phyloP scores from a whole-genome alignment of 2,888 invertebrate species.

The Ligdia adustata region DNA sequence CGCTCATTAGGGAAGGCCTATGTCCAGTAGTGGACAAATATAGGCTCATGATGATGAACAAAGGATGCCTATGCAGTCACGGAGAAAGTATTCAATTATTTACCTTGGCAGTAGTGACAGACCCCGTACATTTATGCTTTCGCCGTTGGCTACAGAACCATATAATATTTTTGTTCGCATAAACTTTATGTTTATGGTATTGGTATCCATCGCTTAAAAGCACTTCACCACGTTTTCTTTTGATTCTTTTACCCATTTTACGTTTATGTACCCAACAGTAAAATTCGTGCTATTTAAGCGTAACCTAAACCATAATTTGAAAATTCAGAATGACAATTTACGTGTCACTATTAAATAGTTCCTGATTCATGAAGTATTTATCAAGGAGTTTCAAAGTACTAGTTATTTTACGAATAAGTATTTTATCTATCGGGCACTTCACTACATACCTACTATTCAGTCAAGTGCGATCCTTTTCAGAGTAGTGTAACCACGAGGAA shows the following conservation, averaged over 20 bases:
- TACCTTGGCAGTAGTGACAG: too few species aligned
- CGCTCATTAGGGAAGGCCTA: too few species aligned
- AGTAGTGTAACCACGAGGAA: slow-evolving; percentile 8
- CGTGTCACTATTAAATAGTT: slow-evolving; percentile 1
- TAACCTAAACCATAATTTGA: slow-evolving; percentile 1
- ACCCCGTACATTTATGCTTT: slow-evolving; percentile 3
- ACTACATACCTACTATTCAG: slow-evolving; percentile 10
- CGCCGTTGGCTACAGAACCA: slow-evolving; percentile 4
- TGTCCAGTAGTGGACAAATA: too few species aligned
- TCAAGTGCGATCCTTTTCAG: slow-evolving; percentile 9
- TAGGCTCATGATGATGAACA: too few species aligned
- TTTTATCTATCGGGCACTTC: slow-evolving; percentile 11
- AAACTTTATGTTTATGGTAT: slow-evolving; percentile 6
- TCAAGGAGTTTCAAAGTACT: slow-evolving; percentile 10
- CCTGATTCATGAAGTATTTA: slow-evolving; percentile 4
- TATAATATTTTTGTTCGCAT: slow-evolving; percentile 5
- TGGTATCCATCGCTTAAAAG: slow-evolving; percentile 4
- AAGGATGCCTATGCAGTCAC: too few species aligned
- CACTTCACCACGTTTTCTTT: slow-evolving; percentile 5
- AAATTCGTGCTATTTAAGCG: slow-evolving; percentile 1
- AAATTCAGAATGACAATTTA: slow-evolving; percentile 1
- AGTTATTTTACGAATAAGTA: slow-evolving; percentile 3
- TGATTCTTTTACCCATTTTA: too few species aligned
- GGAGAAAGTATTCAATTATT: too few species aligned
- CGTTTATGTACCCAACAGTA: slow-evolving; percentile 1